These are phyloP conservation scores for Coluber constrictor DNA, from an alignment of 2,797 vertebrate species.

Conservation along the genomic window DNA sequence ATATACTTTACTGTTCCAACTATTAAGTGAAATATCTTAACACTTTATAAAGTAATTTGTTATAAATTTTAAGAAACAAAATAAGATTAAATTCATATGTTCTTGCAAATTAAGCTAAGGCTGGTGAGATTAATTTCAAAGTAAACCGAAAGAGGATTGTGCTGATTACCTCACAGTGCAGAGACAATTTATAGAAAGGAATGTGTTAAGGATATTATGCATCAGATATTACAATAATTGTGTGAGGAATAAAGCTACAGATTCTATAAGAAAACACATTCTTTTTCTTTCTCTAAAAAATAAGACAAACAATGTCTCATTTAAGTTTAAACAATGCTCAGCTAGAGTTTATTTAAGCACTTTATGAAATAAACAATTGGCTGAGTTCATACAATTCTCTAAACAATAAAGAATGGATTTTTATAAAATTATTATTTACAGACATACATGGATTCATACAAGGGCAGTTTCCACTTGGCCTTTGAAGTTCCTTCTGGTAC, in stretches of 20 bases:
- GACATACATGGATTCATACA: neutral
- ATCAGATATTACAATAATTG: neutral
- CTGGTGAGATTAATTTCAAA: neutral
- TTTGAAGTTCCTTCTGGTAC: neutral
- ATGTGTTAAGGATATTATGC: neutral
- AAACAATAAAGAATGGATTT: neutral
- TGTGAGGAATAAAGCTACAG: neutral
- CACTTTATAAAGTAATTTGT: neutral
- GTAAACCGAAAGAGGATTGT: neutral
- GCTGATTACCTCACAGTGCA: neutral
- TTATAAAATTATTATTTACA: neutral
- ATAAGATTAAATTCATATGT: neutral
- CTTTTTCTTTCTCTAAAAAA: constrained; percentile 9
- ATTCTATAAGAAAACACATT: neutral
- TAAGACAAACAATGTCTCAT: neutral
- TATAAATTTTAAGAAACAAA: neutral
- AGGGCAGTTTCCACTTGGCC: neutral
- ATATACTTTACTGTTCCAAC: neutral
- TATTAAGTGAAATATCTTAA: neutral
- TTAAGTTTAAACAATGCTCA: neutral
- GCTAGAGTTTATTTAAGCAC: neutral
- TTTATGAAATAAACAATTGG: neutral
- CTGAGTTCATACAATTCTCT: neutral
- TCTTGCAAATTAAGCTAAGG: neutral
- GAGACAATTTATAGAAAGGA: neutral